Conservation (phyloP, 2,888 invertebrate species). For the Eustalomyia histrio region DNA sequence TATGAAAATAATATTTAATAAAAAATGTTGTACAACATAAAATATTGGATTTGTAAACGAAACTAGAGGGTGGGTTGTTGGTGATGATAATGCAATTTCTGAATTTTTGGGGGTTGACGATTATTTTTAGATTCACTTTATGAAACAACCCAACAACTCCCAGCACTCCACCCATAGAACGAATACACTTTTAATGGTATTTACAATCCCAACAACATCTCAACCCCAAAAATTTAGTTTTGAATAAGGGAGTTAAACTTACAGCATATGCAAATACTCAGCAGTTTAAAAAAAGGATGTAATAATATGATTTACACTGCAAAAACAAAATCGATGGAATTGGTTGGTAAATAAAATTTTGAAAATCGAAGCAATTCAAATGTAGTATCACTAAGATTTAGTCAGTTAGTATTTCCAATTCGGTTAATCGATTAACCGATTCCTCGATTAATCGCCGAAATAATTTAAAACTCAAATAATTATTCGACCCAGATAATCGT, state of each 20-base stretch:
- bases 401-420: too few species aligned
- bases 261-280: slow-evolving; percentile 51
- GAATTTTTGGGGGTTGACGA: slow-evolving; percentile 49
- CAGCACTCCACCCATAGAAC: not conserved
- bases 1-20: not conserved
- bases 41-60: slow-evolving; percentile 37
- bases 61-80: slow-evolving; percentile 34
- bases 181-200: slow-evolving; percentile 31
- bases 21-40: not conserved
- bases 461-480: too few species aligned
- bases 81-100: slow-evolving; percentile 50
- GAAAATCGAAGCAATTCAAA: too few species aligned
- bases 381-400: too few species aligned
- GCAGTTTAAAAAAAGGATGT: not conserved
- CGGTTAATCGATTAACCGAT: too few species aligned
- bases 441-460: too few species aligned
- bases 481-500: too few species aligned
- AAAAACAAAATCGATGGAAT: not conserved
- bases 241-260: slow-evolving; percentile 31
- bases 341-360: too few species aligned
- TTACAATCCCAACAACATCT: slow-evolving; percentile 23
- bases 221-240: slow-evolving; percentile 39
- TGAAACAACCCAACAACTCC: slow-evolving; percentile 14
- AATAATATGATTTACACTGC: not conserved
- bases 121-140: slow-evolving; percentile 33